Conservation (phyloP, 2,888 invertebrate species). For the Orthosia gothica region DNA sequence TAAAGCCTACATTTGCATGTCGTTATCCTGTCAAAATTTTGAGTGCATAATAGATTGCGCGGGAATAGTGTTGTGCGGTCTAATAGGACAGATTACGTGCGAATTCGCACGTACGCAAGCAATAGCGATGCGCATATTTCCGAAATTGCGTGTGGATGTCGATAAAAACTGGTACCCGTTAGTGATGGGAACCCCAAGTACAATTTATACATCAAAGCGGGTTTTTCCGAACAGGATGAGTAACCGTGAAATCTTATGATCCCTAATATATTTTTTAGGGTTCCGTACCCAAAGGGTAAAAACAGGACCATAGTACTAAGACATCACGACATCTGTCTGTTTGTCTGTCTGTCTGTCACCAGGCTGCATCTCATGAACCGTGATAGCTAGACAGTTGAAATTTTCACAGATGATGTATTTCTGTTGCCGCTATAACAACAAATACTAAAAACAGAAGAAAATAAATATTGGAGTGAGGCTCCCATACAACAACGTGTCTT, state of each 20-base stretch:
- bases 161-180: slow-evolving; percentile 40
- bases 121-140: slow-evolving; percentile 68
- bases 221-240: slow-evolving; percentile 31
- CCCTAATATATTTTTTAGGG: neutral
- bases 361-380: no score
- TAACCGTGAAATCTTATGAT: slow-evolving; percentile 11
- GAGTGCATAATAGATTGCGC: slow-evolving; percentile 37
- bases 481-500: no score
- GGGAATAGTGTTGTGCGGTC: slow-evolving; percentile 67
- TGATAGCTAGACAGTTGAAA: no score
- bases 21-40: slow-evolving; percentile 34
- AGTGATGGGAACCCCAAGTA: slow-evolving; percentile 7
- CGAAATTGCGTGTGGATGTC: slow-evolving; percentile 40
- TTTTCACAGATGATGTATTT: no score
- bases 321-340: no score
- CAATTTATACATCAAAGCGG: neutral
- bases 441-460: no score
- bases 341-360: no score
- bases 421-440: no score
- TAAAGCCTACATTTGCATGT: slow-evolving; percentile 31
- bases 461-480: no score
- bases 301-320: no score
- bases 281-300: no score
- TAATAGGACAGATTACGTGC: slow-evolving; percentile 75
- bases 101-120: slow-evolving; percentile 78